Conservation (phyloP, 2,888 invertebrate species). For the Callinectes sapidus region DNA sequence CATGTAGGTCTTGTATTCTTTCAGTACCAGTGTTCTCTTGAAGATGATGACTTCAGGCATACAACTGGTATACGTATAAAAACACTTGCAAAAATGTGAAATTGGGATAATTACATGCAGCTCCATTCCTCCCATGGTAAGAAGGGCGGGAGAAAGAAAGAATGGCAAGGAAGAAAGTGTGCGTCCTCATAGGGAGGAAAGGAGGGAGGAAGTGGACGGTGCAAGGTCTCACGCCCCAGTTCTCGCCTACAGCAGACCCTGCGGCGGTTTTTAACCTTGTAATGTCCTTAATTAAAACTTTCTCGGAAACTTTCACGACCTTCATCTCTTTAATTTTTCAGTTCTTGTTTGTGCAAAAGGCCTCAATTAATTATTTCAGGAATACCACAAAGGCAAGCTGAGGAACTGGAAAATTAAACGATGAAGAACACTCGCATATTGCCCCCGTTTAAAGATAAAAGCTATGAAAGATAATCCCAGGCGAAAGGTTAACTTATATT, state of each 20-base stretch:
- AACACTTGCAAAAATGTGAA: background rate
- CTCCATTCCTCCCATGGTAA: background rate
- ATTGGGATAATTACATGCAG: background rate
- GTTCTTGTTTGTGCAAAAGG: background rate
- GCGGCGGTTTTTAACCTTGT: background rate
- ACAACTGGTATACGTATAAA: no score
- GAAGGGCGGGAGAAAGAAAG: background rate
- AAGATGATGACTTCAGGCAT: no score
- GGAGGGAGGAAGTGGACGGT: background rate
- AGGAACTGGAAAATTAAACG: constrained; percentile 26
- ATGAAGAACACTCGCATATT: background rate
- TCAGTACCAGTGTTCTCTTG: background rate
- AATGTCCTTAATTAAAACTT: constrained; percentile 25
- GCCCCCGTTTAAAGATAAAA: background rate
- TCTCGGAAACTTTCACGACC: background rate
- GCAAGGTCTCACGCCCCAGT: background rate
- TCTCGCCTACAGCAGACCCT: background rate
- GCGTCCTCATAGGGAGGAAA: background rate
- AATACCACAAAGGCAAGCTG: background rate
- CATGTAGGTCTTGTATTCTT: background rate
- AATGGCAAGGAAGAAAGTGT: background rate
- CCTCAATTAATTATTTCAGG: background rate
- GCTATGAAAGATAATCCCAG: background rate
- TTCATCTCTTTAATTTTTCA: background rate
- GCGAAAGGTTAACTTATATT: background rate